A percentile compares a stretch with the other conserved stretches of the same genome.
These are phyloP conservation scores for Lysiphlebus fabarum DNA, from an alignment of 1,140 invertebrate genomes.

Conservation along the genomic window DNA sequence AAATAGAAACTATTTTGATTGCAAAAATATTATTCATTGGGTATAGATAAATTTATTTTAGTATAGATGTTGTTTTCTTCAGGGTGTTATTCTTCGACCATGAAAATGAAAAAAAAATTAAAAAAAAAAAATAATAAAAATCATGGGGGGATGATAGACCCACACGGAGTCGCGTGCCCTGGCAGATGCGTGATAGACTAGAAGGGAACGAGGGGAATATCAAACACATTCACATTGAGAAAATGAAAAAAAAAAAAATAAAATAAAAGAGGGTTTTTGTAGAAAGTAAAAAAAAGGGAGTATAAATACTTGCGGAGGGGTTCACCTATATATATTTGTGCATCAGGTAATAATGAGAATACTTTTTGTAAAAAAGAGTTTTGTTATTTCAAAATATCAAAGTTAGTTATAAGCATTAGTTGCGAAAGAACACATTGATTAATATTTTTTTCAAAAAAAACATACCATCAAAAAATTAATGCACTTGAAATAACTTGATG, in stretches of 20 bases:
- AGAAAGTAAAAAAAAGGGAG: too few species aligned
- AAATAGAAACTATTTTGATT: too few species aligned
- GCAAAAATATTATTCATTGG: not conserved
- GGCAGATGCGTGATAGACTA: constrained; percentile 42
- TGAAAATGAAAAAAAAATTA: not conserved
- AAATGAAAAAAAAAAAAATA: constrained; percentile 28
- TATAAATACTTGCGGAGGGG: constrained; percentile 18
- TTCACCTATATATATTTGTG: constrained; percentile 29
- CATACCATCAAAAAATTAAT: too few species aligned
- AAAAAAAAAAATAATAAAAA: constrained; percentile 16
- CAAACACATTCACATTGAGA: constrained; percentile 34
- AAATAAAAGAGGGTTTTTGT: constrained; percentile 24
- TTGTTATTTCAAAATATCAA: constrained; percentile 26
- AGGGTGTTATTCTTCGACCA: constrained; percentile 36
- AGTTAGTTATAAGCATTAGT: too few species aligned
- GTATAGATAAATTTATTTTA: constrained; percentile 7
- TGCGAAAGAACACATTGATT: too few species aligned
- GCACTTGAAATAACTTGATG: too few species aligned
- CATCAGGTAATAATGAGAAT: constrained; percentile 47
- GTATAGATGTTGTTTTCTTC: constrained; percentile 36
- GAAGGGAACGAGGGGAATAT: constrained; percentile 10
- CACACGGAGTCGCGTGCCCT: constrained; percentile 43
- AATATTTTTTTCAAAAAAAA: too few species aligned
- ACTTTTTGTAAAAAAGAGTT: constrained; percentile 29
- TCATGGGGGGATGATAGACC: constrained; percentile 12